A percentile compares a stretch with the other conserved stretches of the same genome.
phyloP scores from a whole-genome alignment of 2,113 vertebrate species.

The Pseudorhombus dupliciocellatus region DNA sequence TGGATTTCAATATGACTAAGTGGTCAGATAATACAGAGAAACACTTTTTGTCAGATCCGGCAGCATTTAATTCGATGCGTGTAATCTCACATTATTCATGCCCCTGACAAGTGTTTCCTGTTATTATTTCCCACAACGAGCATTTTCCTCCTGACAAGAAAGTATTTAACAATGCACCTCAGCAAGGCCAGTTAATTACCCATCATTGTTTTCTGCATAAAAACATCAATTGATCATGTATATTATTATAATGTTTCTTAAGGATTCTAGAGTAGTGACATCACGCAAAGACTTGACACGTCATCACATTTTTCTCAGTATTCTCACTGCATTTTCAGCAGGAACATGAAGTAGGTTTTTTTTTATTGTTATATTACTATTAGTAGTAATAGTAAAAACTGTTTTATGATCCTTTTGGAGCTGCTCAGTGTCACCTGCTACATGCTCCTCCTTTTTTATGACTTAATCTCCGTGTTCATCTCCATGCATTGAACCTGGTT shows the following conservation, averaged over 20 bases:
- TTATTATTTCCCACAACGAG: slow-evolving; percentile 29
- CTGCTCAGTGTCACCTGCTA: slow-evolving; percentile 13
- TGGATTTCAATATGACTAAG: slow-evolving; percentile 47
- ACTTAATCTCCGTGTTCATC: slow-evolving; percentile 19
- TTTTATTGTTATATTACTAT: too few relatives aligned
- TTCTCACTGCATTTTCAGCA: too few relatives aligned
- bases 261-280: too few relatives aligned
- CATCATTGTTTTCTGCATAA: slow-evolving; percentile 4
- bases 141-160: slow-evolving; percentile 28
- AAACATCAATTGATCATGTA: too few relatives aligned
- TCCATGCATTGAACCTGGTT: slow-evolving; percentile 1
- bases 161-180: slow-evolving; percentile 62
- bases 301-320: too few relatives aligned
- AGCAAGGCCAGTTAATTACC: slow-evolving; percentile 45
- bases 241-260: too few relatives aligned
- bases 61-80: slow-evolving; percentile 29
- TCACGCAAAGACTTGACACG: too few relatives aligned
- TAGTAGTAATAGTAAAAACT: too few relatives aligned
- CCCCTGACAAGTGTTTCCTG: slow-evolving; percentile 17
- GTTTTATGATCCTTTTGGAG: background rate
- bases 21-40: slow-evolving; percentile 35
- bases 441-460: background rate
- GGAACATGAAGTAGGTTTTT: too few relatives aligned
- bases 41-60: slow-evolving; percentile 38
- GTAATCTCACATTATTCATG: slow-evolving; percentile 30